Percentiles rank a stretch among this genome's conserved stretches.
Evolutionary conservation across 2,888 invertebrate species (phyloP).

Genomic region (Nomada ruficornis): DNA sequence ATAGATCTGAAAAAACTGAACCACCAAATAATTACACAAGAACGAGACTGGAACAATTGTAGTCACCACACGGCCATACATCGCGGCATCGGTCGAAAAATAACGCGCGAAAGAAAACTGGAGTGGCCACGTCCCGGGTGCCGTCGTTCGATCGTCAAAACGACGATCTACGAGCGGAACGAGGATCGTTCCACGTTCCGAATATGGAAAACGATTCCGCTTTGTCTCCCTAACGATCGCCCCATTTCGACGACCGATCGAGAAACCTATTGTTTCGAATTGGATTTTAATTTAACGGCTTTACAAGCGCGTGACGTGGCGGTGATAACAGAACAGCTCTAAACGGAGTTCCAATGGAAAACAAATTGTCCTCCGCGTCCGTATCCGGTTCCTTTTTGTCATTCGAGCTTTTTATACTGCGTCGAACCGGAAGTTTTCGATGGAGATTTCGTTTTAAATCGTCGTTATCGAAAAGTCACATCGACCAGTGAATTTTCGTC

Average conservation of each 20-base stretch:
- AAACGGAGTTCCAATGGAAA: slow-evolving; percentile 60
- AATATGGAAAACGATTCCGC: slow-evolving; percentile 37
- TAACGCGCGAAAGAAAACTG: background rate
- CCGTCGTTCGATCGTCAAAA: slow-evolving; percentile 12
- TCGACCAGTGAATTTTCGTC: background rate
- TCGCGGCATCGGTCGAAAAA: background rate
- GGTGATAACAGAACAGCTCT: slow-evolving; percentile 55
- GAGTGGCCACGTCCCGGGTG: background rate
- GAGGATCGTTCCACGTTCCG: background rate
- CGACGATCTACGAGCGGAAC: slow-evolving; percentile 15
- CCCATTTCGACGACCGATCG: slow-evolving; percentile 24
- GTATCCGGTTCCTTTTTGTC: slow-evolving; percentile 6
- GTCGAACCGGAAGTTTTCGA: background rate
- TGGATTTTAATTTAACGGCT: slow-evolving; percentile 72
- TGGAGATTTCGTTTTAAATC: background rate
- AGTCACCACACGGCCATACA: background rate
- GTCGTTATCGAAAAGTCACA: background rate
- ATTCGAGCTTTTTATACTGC: background rate
- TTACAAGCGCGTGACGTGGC: slow-evolving; percentile 49
- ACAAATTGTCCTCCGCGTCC: slow-evolving; percentile 47
- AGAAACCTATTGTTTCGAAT: slow-evolving; percentile 67
- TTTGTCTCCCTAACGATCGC: slow-evolving; percentile 8
- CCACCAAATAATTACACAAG: background rate
- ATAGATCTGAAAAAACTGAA: background rate
- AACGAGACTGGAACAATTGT: background rate